phyloP scores from a whole-genome alignment of 2,113 vertebrate genomes.

The Mohoua ochrocephala region DNA sequence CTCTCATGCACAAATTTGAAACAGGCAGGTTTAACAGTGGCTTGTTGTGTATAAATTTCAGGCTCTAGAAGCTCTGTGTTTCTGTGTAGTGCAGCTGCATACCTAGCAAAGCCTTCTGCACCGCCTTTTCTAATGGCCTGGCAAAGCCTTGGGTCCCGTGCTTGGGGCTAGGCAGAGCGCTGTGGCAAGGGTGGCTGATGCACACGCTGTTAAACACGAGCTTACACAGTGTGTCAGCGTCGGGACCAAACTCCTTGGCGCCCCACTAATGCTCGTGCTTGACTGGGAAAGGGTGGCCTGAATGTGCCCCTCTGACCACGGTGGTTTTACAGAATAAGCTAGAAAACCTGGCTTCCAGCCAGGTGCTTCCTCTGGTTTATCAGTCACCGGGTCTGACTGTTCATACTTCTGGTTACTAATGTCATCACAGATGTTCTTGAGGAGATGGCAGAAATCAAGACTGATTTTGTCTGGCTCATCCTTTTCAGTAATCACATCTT shows the following conservation, averaged over 20 bases:
- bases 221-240: not conserved
- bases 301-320: accelerated
- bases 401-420: not conserved
- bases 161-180: not conserved
- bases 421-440: not conserved
- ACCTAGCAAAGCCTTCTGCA: not conserved
- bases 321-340: not conserved
- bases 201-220: not conserved
- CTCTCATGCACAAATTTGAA: not conserved
- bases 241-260: not conserved
- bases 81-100: not conserved
- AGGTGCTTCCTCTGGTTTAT: not conserved
- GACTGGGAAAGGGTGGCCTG: not conserved
- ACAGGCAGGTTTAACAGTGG: not conserved
- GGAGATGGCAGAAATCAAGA: not conserved
- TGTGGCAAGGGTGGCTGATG: not conserved
- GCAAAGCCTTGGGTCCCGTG: not conserved
- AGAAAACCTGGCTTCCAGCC: not conserved
- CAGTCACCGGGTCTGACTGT: not conserved
- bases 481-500: not conserved
- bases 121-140: not conserved
- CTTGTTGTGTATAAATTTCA: not conserved
- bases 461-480: not conserved
- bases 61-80: not conserved
- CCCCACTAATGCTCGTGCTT: not conserved